A percentile compares a stretch with the other conserved stretches of the same genome.
Evolutionary conservation across 2,797 vertebrate genomes (phyloP).

Genomic region (Astyanax mexicanus): DNA sequence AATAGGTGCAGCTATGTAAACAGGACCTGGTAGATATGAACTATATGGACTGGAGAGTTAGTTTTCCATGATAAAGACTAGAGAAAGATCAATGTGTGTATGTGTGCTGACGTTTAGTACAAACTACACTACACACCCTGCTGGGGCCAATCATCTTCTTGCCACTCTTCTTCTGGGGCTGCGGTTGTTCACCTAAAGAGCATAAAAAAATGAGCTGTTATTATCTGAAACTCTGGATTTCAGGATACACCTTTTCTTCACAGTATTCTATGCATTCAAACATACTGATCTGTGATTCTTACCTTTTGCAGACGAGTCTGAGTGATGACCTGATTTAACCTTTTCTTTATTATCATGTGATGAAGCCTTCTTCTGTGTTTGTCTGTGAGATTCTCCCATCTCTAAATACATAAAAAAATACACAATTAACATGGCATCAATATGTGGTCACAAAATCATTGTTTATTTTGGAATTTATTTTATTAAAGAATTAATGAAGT

Average conservation of each 20-base stretch:
- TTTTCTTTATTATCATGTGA: slow-evolving; percentile 21
- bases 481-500: background rate
- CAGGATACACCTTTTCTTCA: no score
- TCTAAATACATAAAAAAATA: slow-evolving; percentile 24
- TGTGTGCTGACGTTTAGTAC: background rate
- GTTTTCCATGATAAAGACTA: background rate
- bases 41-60: no score
- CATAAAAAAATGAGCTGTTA: no score
- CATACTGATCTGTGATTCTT: background rate
- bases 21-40: no score
- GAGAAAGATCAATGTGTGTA: background rate
- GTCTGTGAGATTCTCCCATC: background rate
- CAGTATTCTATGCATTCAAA: background rate
- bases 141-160: slow-evolving; percentile 80
- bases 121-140: slow-evolving; percentile 76
- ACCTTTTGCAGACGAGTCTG: slow-evolving; percentile 37
- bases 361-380: background rate
- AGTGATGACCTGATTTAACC: background rate
- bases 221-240: no score
- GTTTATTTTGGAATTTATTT: background rate
- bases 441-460: background rate
- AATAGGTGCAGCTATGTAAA: no score
- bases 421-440: background rate
- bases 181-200: slow-evolving; percentile 58
- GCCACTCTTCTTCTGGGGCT: slow-evolving; percentile 72